A percentile compares a stretch with the other conserved stretches of the same genome.
These are phyloP conservation scores for Grus americana DNA, from an alignment of 2,113 vertebrate genomes.

Conservation along the genomic window DNA sequence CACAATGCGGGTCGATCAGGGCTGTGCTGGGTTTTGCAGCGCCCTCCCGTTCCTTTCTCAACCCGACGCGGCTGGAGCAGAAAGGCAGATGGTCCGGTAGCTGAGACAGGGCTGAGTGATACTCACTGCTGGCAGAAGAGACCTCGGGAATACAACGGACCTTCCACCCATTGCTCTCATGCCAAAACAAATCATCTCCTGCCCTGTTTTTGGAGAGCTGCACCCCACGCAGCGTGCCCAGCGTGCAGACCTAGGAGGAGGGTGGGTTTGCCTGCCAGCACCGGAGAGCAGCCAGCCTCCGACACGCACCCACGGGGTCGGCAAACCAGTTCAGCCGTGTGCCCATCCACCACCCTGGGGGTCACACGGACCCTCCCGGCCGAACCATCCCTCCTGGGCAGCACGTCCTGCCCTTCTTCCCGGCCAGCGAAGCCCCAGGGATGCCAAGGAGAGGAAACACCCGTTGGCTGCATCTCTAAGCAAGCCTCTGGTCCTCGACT, in stretches of 20 bases:
- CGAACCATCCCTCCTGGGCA: neutral
- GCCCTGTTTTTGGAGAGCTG: neutral
- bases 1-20: rapidly evolving
- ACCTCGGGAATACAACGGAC: neutral
- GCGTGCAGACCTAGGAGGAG: neutral
- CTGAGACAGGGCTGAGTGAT: neutral
- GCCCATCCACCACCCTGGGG: neutral
- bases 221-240: neutral
- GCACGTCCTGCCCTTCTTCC: neutral
- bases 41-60: neutral
- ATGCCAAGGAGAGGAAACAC: neutral
- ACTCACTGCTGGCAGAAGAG: neutral
- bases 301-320: rapidly evolving
- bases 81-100: neutral
- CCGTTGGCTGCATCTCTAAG: neutral
- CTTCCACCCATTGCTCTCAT: neutral
- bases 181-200: neutral
- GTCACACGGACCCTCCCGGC: neutral
- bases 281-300: neutral
- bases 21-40: neutral
- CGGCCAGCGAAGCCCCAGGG: neutral
- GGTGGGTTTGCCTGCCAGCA: neutral
- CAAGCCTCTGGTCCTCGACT: neutral
- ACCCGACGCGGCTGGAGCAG: neutral
- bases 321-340: neutral